Base-by-base conservation (phyloP, 2,888 invertebrate genomes). In the Rhingia campestris region DNA sequence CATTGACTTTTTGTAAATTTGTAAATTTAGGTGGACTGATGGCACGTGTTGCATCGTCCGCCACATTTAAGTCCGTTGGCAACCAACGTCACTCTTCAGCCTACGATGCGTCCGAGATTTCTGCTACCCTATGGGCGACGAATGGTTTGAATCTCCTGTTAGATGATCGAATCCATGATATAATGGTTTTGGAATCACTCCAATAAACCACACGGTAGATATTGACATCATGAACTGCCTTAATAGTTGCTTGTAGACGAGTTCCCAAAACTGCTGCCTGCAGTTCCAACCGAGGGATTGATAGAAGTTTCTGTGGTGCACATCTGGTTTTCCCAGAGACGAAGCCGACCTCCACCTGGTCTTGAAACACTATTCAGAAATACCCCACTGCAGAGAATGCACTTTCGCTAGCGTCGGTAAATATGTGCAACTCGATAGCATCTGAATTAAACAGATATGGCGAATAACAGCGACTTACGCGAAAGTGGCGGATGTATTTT, bases 351-450 rank as follows among this genome's bases (percentile, higher is more conserved):
- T 76, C 67, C 6, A 87, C 58, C 2, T 43, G n/a, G 12, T 70
- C 67, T 30, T 76, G 3, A 5, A 3, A 45, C 12, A 35, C 54
- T 4, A 69, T 47, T n/a, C n/a, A n/a, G 37, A 74, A 84, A n/a
- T 80, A 86, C 0, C 79, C 76, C 3, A 81, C 87, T 10, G 86
- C 86, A 0, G 81, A 84, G 51, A 84, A 87, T 6, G 88, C 88
- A 32, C 81, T 64, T 54, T 86, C 82, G 41, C 14, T 81, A 7
- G 81, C 81, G 56, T 81, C 76, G 7, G 70, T 76, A 14, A 86
- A 86, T 0, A 86, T 59, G 9, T 84, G 84, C 6, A 86, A 61
- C 33, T 86, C 54, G 12, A 86, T 32, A 3, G 7, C 7, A n/a
- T 45, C 4, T 7, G 75, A 14, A 9, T 1, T 5, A 10, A 69